Conservation (phyloP, 2,888 invertebrate genomes). For the Polietes domitor region DNA sequence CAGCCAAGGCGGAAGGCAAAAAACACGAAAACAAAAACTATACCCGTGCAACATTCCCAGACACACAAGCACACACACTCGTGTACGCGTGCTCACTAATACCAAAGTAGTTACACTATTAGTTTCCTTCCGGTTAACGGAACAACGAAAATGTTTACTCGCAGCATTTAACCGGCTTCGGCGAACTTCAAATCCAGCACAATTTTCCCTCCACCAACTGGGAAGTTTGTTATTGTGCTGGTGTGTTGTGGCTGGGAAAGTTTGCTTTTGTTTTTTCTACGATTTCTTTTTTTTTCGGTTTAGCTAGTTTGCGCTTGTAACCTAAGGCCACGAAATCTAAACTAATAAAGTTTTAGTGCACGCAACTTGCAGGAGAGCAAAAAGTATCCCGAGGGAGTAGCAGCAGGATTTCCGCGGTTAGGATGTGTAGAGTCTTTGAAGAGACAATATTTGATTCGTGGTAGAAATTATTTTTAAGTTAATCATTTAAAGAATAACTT, state of each 20-base stretch:
- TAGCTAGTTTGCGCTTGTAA: background rate
- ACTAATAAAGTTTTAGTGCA: background rate
- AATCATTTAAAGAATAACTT: too few species aligned
- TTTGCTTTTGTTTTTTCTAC: background rate
- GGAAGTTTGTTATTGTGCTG: background rate
- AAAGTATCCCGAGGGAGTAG: background rate
- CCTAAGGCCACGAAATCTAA: slow-evolving; percentile 1
- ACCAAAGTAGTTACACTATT: slow-evolving; percentile 27
- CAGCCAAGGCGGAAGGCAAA: background rate
- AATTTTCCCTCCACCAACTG: background rate
- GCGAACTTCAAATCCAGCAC: slow-evolving; percentile 18
- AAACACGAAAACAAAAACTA: too few species aligned
- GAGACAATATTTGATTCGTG: too few species aligned
- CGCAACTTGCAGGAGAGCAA: background rate
- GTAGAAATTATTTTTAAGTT: too few species aligned
- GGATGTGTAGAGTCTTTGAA: too few species aligned
- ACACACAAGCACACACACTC: slow-evolving; percentile 14
- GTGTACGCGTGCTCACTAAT: slow-evolving; percentile 14
- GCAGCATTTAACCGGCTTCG: background rate
- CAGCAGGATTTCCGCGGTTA: too few species aligned
- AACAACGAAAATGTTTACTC: slow-evolving; percentile 26
- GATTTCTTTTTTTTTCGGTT: background rate
- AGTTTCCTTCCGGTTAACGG: slow-evolving; percentile 29
- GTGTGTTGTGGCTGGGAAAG: background rate
- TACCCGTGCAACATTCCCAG: background rate